Percentiles rank a stretch among this genome's conserved stretches.
These are phyloP conservation scores for Megalops atlanticus DNA, from an alignment of 2,113 vertebrate species.

Conservation along the genomic window DNA sequence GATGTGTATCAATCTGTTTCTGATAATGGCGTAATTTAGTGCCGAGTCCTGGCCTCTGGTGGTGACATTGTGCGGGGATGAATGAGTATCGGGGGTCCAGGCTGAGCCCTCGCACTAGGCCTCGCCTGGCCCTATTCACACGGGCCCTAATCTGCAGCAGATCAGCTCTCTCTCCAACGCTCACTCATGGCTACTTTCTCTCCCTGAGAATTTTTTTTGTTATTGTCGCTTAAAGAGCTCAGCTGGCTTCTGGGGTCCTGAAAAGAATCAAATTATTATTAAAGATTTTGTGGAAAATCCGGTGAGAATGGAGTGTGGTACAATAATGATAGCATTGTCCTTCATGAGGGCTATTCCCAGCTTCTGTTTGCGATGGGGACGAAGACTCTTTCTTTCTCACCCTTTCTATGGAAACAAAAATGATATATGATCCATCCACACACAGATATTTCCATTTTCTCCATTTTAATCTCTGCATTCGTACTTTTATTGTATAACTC, in stretches of 20 bases:
- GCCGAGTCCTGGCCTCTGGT: constrained; percentile 78
- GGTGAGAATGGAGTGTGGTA: constrained; percentile 68
- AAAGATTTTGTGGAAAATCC: constrained; percentile 78
- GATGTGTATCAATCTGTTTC: constrained; percentile 74
- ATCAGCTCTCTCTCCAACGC: constrained; percentile 69
- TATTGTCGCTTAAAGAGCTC: constrained; percentile 82
- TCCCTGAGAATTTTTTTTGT: constrained; percentile 62
- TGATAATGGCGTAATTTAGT: constrained; percentile 83
- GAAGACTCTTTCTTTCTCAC: constrained; percentile 73
- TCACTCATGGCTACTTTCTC: constrained; percentile 71
- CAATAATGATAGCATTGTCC: constrained; percentile 75
- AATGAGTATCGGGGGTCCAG: constrained; percentile 77
- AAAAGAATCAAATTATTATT: constrained; percentile 84
- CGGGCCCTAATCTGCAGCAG: constrained; percentile 78
- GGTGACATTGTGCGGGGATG: constrained; percentile 79
- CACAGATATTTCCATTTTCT: constrained; percentile 68
- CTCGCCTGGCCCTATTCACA: constrained; percentile 77
- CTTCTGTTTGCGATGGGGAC: constrained; percentile 64
- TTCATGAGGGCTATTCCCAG: constrained; percentile 67
- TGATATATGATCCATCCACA: constrained; percentile 57
- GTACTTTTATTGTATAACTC: constrained; percentile 39
- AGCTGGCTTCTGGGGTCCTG: constrained; percentile 72
- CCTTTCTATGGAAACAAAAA: constrained; percentile 73
- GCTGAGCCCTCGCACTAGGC: constrained; percentile 73
- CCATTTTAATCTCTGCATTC: constrained; percentile 63